Percentiles rank a stretch among this genome's conserved stretches.
phyloP scores from a whole-genome alignment of 1,140 invertebrate genomes.

The Anastrepha obliqua region DNA sequence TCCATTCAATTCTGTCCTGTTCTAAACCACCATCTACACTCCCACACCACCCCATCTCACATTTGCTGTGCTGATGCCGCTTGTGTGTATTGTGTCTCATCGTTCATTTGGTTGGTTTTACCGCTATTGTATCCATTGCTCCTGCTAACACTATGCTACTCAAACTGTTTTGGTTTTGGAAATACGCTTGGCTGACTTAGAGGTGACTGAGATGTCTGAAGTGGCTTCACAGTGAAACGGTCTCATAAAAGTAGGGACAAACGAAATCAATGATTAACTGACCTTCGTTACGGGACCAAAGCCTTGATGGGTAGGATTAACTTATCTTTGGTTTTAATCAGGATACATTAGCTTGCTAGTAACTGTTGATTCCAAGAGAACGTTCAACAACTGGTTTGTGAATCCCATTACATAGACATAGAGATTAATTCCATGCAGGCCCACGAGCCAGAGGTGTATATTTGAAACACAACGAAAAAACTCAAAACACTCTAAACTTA shows the following conservation, averaged over 20 bases:
- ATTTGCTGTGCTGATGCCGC: neutral
- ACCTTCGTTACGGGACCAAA: no score
- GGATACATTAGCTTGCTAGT: no score
- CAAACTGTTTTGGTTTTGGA: neutral
- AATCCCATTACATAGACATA: no score
- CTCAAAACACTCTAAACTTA: no score
- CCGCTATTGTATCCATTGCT: conserved; percentile 48
- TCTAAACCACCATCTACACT: neutral
- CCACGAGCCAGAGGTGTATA: no score
- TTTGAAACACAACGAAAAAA: no score
- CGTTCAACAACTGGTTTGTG: no score
- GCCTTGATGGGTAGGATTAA: no score
- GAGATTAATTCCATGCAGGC: no score
- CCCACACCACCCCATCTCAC: neutral
- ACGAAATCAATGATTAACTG: no score
- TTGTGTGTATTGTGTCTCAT: conserved; percentile 15
- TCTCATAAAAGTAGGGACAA: neutral
- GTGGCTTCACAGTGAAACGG: neutral
- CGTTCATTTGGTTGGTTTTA: conserved; percentile 57
- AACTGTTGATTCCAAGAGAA: no score
- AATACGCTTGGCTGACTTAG: conserved; percentile 19
- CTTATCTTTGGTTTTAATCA: no score
- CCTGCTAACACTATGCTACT: neutral
- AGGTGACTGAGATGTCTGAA: neutral
- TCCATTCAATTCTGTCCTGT: neutral